Percentiles rank a stretch among this genome's conserved stretches.
Evolutionary conservation across 2,113 vertebrate species (phyloP).

Genomic region (Peromyscus californicus): DNA sequence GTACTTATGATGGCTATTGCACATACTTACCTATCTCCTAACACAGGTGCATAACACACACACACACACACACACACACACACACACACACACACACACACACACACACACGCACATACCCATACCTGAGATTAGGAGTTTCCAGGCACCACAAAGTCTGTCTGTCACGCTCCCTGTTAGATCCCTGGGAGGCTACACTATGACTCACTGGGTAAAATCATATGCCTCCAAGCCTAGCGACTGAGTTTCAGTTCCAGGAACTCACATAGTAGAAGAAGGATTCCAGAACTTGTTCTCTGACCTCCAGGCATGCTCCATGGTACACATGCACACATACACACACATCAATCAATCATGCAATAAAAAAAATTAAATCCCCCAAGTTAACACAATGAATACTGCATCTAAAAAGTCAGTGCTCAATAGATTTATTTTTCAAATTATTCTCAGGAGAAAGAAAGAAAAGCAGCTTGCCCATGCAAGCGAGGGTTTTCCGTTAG

Average conservation of each 20-base stretch:
- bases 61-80: no score
- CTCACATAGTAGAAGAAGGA: neutral
- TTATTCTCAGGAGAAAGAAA: conserved; percentile 10
- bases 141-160: neutral
- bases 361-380: neutral
- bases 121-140: neutral
- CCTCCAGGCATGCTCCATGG: no score
- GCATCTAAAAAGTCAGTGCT: neutral
- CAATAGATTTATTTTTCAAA: neutral
- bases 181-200: neutral
- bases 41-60: neutral
- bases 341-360: no score
- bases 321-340: neutral
- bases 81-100: no score
- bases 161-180: neutral
- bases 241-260: neutral
- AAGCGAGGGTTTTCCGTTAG: neutral
- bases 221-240: neutral
- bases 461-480: neutral
- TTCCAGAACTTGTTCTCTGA: neutral
- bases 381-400: neutral
- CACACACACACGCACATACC: neutral
- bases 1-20: neutral
- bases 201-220: neutral
- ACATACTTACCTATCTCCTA: neutral